Percentiles rank a stretch among this genome's conserved stretches.
Evolutionary conservation across 2,797 vertebrate species (phyloP).

Genomic region (Platalea minor): DNA sequence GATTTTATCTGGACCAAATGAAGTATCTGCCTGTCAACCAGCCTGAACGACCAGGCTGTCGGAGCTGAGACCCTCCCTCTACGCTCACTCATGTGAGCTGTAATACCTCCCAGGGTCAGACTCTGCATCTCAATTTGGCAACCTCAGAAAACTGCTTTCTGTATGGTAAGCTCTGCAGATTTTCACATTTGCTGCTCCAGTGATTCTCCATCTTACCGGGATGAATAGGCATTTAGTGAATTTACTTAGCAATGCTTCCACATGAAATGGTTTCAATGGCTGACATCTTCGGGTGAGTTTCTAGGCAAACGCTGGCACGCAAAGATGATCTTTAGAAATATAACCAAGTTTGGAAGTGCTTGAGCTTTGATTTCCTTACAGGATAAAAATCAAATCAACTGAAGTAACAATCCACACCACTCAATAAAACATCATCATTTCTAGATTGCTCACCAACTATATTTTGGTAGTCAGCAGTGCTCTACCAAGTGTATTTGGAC

Average conservation of each 20-base stretch:
- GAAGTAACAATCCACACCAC: neutral
- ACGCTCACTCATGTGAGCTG: neutral
- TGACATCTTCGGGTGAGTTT: conserved; percentile 65
- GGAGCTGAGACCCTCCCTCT: conserved; percentile 10
- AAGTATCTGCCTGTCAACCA: conserved; percentile 12
- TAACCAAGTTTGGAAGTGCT: conserved; percentile 7
- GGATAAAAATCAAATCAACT: conserved; percentile 23
- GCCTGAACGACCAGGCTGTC: neutral
- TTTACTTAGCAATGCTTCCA: conserved; percentile 82
- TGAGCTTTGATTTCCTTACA: conserved; percentile 29
- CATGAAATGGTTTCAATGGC: conserved; percentile 78
- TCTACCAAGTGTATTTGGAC: neutral
- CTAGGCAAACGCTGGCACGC: conserved; percentile 12
- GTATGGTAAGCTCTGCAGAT: conserved; percentile 66
- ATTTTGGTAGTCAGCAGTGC: neutral
- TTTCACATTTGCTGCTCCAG: conserved; percentile 77
- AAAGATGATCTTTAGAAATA: conserved; percentile 61
- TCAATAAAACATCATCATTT: neutral
- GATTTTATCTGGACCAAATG: conserved; percentile 31
- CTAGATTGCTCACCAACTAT: neutral
- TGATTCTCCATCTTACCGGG: conserved; percentile 65
- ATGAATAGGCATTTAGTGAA: conserved; percentile 79
- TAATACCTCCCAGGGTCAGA: conserved; percentile 55
- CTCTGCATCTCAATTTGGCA: conserved; percentile 63
- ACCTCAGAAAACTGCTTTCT: conserved; percentile 61